Conservation (phyloP, 2,113 vertebrate genomes). For the Periophthalmus modestus region DNA sequence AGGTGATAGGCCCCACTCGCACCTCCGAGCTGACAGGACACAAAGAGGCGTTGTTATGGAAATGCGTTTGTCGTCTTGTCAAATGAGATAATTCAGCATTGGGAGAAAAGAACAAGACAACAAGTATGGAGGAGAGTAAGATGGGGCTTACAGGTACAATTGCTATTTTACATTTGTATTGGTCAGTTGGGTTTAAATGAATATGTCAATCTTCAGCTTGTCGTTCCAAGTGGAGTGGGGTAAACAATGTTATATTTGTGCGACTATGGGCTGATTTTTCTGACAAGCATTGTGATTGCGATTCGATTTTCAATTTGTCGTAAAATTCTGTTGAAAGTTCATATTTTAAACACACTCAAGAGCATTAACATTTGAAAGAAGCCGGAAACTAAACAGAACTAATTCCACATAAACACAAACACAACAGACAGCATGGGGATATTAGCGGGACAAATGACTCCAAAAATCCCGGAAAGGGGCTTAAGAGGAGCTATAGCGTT, state of each 20-base stretch:
- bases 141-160: not conserved
- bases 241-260: not conserved
- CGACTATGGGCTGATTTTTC: no score
- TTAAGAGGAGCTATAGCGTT: conserved; percentile 60
- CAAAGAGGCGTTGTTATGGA: conserved; percentile 5
- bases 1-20: conserved; percentile 40
- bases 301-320: no score
- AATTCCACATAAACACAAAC: conserved; percentile 19
- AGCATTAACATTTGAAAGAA: no score
- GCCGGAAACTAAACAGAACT: no score
- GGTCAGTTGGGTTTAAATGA: not conserved
- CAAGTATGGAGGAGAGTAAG: conserved; percentile 6
- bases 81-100: conserved; percentile 35
- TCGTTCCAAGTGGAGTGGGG: not conserved
- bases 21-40: conserved; percentile 16
- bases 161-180: not conserved
- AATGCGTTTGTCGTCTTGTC: conserved; percentile 44
- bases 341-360: no score
- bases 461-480: not conserved
- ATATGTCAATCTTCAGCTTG: not conserved
- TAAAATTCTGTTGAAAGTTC: no score
- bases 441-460: not conserved
- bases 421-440: not conserved
- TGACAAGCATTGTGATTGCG: no score
- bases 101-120: not conserved